A percentile compares a stretch with the other conserved stretches of the same genome.
phyloP scores from a whole-genome alignment of 2,113 vertebrate genomes.

The Ophthalmolycus amberensis region DNA sequence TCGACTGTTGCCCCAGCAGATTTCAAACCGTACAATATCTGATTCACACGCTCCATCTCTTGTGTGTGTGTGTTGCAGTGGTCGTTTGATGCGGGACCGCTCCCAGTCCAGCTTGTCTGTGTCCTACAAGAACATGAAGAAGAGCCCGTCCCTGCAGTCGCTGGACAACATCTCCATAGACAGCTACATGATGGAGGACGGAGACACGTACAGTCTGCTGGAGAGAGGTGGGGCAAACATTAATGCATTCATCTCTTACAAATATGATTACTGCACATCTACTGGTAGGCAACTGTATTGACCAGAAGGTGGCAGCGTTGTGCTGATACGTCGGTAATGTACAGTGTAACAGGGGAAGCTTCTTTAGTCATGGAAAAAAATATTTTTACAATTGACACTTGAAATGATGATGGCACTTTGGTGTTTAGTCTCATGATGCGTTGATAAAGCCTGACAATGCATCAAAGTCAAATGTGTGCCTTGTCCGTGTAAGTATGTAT shows the following conservation, averaged over 20 bases:
- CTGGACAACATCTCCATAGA: slow-evolving; percentile 95
- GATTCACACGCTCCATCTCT: not conserved
- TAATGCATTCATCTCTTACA: not conserved
- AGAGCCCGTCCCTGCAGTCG: slow-evolving; percentile 94
- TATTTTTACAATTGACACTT: not conserved
- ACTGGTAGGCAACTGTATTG: not conserved
- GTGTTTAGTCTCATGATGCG: not conserved
- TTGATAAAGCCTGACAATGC: not conserved
- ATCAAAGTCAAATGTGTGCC: not conserved
- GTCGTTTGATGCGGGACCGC: slow-evolving; percentile 90
- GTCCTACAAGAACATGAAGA: slow-evolving; percentile 94
- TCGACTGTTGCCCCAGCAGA: not conserved
- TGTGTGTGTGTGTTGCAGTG: slow-evolving; percentile 78
- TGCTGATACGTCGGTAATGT: not conserved
- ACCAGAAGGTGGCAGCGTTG: slow-evolving; percentile 64
- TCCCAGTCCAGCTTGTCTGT: slow-evolving; percentile 90
- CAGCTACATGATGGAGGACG: slow-evolving; percentile 92
- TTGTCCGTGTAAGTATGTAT: not conserved
- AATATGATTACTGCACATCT: not conserved
- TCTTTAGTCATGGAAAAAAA: not conserved
- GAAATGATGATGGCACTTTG: not conserved
- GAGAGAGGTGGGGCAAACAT: slow-evolving; percentile 86
- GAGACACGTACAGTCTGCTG: slow-evolving; percentile 89
- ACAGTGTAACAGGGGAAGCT: not conserved
- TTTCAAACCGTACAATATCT: not conserved